A percentile compares a stretch with the other conserved stretches of the same genome.
Conservation (phyloP, 37 sponge, comb jelly and placozoan genomes). For the Tethya wilhelma region DNA sequence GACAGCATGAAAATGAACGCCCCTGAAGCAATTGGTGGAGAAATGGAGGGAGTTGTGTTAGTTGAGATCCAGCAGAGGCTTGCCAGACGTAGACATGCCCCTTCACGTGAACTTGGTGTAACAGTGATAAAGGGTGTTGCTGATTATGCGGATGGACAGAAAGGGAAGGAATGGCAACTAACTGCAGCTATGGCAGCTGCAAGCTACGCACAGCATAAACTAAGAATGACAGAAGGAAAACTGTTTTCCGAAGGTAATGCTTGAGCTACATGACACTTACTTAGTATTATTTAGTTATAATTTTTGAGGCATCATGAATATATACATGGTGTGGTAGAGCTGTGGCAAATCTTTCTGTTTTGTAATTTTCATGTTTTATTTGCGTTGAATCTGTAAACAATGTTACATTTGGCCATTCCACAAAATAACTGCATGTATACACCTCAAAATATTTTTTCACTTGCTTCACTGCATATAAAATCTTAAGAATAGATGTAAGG, state of each 20-base stretch:
- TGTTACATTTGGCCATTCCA: too few species aligned
- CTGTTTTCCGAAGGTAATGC: neutral
- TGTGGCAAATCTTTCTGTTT: too few species aligned
- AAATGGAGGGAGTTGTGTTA: constrained; percentile 34
- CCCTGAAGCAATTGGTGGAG: constrained; percentile 30
- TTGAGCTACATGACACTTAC: too few species aligned
- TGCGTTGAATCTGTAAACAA: too few species aligned
- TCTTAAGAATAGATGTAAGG: too few species aligned
- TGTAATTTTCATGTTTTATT: too few species aligned
- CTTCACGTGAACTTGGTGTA: neutral
- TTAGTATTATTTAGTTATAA: too few species aligned
- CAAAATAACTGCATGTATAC: too few species aligned
- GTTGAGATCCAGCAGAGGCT: neutral
- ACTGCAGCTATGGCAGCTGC: constrained; percentile 41
- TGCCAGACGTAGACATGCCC: neutral
- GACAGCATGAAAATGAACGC: neutral
- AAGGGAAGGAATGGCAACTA: constrained; percentile 21
- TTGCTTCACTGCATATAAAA: too few species aligned
- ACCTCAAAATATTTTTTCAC: too few species aligned
- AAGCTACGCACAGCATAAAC: neutral
- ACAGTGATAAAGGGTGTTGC: constrained; percentile 30
- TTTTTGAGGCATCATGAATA: too few species aligned
- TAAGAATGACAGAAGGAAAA: neutral
- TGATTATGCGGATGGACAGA: constrained; percentile 11
- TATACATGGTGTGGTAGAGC: too few species aligned